Evolutionary conservation across 2,113 vertebrate species (phyloP), one percentile per base, ranked within the genome.

Genomic region (Tetrao urogallus): DNA sequence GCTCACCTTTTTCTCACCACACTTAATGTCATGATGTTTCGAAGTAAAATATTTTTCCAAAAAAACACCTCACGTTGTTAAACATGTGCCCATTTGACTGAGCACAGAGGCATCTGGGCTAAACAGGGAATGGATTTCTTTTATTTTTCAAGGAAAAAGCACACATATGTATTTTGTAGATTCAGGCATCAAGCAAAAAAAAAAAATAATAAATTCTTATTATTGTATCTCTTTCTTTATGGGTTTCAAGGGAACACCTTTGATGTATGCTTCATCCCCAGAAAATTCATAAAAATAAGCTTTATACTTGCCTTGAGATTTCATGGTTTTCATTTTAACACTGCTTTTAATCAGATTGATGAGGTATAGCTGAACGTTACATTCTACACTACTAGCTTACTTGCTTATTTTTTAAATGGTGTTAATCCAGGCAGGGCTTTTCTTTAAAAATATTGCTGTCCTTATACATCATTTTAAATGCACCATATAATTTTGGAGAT

Each of bases 271-370:
- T 79, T 67, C 92, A 20, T 90, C 24, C 67, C 20, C 1, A 86
- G 21, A 61, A 95, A 69, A 11, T 78, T 78, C 58, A 42, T 57
- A 47, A 82, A 89, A 92, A 73, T 21, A 4, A 86, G 42, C 32
- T 74, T 69, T 90, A 17, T 64, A 24, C 30, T 75, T n/a, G 28
- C 52, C 38, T 47, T 78, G 30, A 84, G 63, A 73, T 90, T 75
- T 89, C 65, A 7, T 73, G 15, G 13, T 50, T 90, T 88, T 89
- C 58, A 57, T 78, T 95, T 94, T 89, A 66, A 43, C 47, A 10
- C 70, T 70, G 38, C 28, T 71, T 86, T 86, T 86, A 92, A 94
- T 77, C 73, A 86, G 76, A 82, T 42, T 86, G 57, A 93, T 82
- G 91, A 89, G 40, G 36, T 73, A 34, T 91, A 77, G 65, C 88